Evolutionary conservation across 2,797 vertebrate genomes (phyloP), one percentile per base, ranked within the genome.

Genomic region (Trichosurus vulpecula): DNA sequence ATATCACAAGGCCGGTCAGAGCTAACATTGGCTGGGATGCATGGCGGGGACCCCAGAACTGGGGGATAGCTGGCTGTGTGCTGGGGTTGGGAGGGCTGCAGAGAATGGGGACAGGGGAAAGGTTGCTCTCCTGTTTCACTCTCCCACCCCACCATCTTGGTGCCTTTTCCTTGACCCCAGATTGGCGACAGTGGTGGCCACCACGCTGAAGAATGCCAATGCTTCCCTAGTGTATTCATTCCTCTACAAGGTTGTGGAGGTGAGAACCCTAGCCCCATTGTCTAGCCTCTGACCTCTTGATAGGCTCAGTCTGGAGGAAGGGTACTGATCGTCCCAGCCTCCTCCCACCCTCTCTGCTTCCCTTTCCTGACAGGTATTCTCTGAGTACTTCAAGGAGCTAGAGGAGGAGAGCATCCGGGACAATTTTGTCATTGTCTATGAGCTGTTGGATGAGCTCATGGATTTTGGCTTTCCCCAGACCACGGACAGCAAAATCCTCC

Each of bases 391-490:
- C 97, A 99, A 99, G 98, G 99, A 99, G 98, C 98, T 99, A 98
- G 99, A 99, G 97, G 99, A 99, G 97, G 99, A 99, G 96, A 99
- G 99, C 96, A 99, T 99, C 95, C 99, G 99, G 29, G 99, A 99
- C 97, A 99, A 99, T 97, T 99, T 99, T 94, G 99, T 99, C 96
- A 99, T 99, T 0, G 98, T 99, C 89, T 99, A 99, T 0, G 99
- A 99, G 98, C 98, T 99, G 55, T 98, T 99, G 97, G 99, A 99
- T 3, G 99, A 99, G 96, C 99, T 99, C 95, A 99, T 99, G 99
- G 99, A 99, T 95, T 99, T 99, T 2, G 99, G 99, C n/a, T 99
- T 99, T 97, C 99, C 99, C 0, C 99, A 99, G 98, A 99, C 99
- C 14, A 99, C 99, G 0, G 99, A 99, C 98, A 99, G 99, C 99